phyloP scores from a whole-genome alignment of 1,140 invertebrate species.

The Drosophila guanche region DNA sequence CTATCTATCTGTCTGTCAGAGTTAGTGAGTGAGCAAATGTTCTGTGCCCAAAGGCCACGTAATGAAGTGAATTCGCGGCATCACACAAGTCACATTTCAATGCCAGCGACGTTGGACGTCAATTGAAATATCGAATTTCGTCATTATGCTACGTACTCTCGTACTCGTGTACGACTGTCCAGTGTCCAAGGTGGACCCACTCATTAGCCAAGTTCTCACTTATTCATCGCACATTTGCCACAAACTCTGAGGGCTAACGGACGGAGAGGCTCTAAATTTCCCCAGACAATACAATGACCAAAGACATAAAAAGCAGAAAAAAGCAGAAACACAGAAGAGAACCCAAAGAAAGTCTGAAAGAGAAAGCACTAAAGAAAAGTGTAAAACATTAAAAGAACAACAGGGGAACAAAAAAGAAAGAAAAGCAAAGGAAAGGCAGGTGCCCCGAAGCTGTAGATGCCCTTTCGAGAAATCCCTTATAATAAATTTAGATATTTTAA shows the following conservation, averaged over 20 bases:
- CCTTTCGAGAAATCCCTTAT: too few relatives aligned
- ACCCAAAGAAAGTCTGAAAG: slow-evolving; percentile 11
- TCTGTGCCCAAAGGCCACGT: slow-evolving; percentile 26
- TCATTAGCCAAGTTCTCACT: slow-evolving; percentile 21
- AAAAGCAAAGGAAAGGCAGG: too few relatives aligned
- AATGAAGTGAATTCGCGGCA: neutral
- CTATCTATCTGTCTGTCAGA: slow-evolving; percentile 16
- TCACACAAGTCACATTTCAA: slow-evolving; percentile 23
- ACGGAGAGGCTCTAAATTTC: slow-evolving; percentile 54
- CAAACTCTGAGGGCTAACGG: slow-evolving; percentile 11
- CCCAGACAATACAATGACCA: slow-evolving; percentile 72
- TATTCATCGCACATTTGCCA: slow-evolving; percentile 47
- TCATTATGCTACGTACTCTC: slow-evolving; percentile 44
- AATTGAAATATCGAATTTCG: slow-evolving; percentile 57
- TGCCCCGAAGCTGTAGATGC: too few relatives aligned
- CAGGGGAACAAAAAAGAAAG: neutral
- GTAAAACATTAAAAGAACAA: slow-evolving; percentile 61
- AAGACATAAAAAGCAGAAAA: slow-evolving; percentile 41
- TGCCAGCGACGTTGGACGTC: slow-evolving; percentile 32
- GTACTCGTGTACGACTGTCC: neutral
- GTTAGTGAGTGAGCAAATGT: slow-evolving; percentile 35
- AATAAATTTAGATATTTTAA: too few relatives aligned
- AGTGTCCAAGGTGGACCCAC: neutral
- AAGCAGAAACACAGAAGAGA: neutral
- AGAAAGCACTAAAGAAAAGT: slow-evolving; percentile 36